A percentile compares a stretch with the other conserved stretches of the same genome.
These are phyloP conservation scores for Eudasyphora cyanicolor DNA, from an alignment of 2,888 invertebrate genomes.

Conservation along the genomic window DNA sequence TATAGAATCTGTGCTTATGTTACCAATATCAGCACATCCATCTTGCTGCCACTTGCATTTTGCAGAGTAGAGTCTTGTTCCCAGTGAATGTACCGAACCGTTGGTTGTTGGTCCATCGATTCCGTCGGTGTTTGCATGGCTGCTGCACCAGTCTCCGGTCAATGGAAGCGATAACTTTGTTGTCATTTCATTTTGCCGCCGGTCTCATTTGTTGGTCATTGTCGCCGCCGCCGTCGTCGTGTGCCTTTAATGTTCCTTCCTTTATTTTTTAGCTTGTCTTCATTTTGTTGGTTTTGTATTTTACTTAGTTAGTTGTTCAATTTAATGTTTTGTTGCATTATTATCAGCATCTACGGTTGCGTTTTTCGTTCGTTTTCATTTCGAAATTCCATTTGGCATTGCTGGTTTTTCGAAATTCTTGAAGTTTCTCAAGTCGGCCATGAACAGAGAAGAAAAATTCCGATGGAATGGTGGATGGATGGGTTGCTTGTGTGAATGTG, in stretches of 20 bases:
- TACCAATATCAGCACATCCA: constrained; percentile 37
- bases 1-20: constrained; percentile 61
- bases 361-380: constrained; percentile 21
- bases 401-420: constrained; percentile 41
- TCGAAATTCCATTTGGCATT: constrained; percentile 46
- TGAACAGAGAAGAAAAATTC: constrained; percentile 20
- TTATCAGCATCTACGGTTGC: constrained; percentile 53
- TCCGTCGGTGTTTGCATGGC: constrained; percentile 23
- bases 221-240: constrained; percentile 42
- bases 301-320: constrained; percentile 37
- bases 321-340: constrained; percentile 61
- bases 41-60: constrained; percentile 50
- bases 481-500: not conserved
- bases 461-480: not conserved
- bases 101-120: constrained; percentile 30
- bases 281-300: constrained; percentile 33
- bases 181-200: constrained; percentile 66
- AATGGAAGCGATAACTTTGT: constrained; percentile 66
- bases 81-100: constrained; percentile 36
- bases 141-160: constrained; percentile 38
- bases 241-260: constrained; percentile 49
- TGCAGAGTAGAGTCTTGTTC: constrained; percentile 36
- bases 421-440: constrained; percentile 9
- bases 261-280: constrained; percentile 33
- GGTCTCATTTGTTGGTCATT: constrained; percentile 60